Evolutionary conservation across 1,140 invertebrate species (phyloP), one percentile per base, ranked within the genome.

Genomic region (Drosophila varians): DNA sequence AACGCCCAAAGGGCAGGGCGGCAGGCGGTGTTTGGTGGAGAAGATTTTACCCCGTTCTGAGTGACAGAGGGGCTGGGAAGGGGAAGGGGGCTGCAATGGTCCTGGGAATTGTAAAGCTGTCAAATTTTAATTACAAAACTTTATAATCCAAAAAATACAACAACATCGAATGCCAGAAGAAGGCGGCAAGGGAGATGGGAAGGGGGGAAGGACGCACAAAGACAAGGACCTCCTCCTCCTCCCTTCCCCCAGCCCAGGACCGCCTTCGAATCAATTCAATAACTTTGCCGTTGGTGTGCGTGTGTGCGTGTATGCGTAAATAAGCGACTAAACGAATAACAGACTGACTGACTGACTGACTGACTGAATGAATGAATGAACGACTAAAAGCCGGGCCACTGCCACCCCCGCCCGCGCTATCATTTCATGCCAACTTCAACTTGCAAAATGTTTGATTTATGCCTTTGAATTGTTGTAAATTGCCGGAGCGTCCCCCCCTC

Each of bases 41-140:
- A 62, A 68, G 79, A 54, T 73, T 69, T 58, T 18, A 23, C 38
- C 53, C 53, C 19, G 28, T 12, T 18, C 9, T 23, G 21, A 66
- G 16, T 38, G 43, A 46, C 40, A 16, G 7, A 2, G 5, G 7
- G n/a, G 4, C 3, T 6, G 14, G 1, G 3, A 7, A 4, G 19
- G 1, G 16, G 0, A 4, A 4, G 5, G n/a, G 19, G n/a, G 40
- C n/a, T n/a, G n/a, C n/a, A n/a, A 8, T 25, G 14, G 21, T 52
- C 82, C 80, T 86, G 80, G 80, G 82, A 87, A 87, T 87, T 87
- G 82, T 87, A 87, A 87, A 87, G 82, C 82, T 87, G 82, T 87
- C 82, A 87, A 87, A 87, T 87, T 87, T 87, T 87, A 87, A 87
- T 87, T 87, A 87, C 82, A 87, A 87, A 87, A 87, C 82, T 87